Evolutionary conservation across 2,888 invertebrate species (phyloP).

Genomic region (Furcula furcula): DNA sequence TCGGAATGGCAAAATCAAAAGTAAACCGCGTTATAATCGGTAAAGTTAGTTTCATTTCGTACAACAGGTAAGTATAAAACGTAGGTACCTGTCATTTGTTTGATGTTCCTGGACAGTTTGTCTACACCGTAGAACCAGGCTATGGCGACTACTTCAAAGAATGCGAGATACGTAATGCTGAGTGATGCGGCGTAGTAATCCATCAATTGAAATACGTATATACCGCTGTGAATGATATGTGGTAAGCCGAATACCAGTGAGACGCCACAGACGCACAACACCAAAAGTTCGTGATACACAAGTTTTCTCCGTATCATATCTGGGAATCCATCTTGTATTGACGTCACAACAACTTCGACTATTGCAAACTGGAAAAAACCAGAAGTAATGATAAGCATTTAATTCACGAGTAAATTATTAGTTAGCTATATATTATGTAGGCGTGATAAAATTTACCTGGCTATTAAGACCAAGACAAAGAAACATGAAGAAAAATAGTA

Average conservation of each 20-base stretch:
- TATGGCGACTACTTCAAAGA: slow-evolving; percentile 95
- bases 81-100: slow-evolving; percentile 92
- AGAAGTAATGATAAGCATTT: neutral
- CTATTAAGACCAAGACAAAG: slow-evolving; percentile 93
- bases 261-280: slow-evolving; percentile 90
- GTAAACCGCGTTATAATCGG: too few species aligned
- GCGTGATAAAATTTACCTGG: slow-evolving; percentile 81
- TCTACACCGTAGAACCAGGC: slow-evolving; percentile 95
- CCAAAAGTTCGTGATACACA: slow-evolving; percentile 93
- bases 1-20: too few species aligned
- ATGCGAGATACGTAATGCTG: slow-evolving; percentile 95
- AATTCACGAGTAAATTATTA: neutral
- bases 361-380: slow-evolving; percentile 90
- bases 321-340: slow-evolving; percentile 96
- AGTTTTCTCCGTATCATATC: slow-evolving; percentile 91
- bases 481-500: slow-evolving; percentile 94
- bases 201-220: slow-evolving; percentile 95
- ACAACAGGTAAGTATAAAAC: too few species aligned
- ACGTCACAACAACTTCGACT: slow-evolving; percentile 96
- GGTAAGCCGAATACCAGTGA: slow-evolving; percentile 93
- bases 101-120: slow-evolving; percentile 89
- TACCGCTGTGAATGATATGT: slow-evolving; percentile 94
- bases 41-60: too few species aligned
- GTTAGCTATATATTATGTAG: slow-evolving; percentile 1
- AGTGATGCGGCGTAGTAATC: slow-evolving; percentile 97